Base-by-base conservation (phyloP, 2,113 vertebrate genomes). In the Morphnarchus princeps region DNA sequence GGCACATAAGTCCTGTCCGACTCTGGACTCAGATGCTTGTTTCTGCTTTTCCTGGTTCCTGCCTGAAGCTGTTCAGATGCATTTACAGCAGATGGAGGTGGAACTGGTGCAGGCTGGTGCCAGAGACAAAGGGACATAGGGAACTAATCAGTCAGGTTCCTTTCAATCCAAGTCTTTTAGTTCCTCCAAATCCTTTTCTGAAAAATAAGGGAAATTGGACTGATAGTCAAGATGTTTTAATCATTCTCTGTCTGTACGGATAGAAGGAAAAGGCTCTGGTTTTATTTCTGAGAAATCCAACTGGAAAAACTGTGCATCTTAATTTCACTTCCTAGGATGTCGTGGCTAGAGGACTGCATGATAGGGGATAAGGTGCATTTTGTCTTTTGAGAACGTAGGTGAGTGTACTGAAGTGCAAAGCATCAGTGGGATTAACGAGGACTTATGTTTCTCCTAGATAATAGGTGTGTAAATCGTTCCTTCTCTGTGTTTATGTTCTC, bases 171-270 rank as follows among this genome's bases (percentile, higher is more conserved):
- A 31, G 25, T 6, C 16, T 49, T 77, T 34, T 9, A 40, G 31
- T 79, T 95, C 58, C 36, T 89, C 38, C 49, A 26, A 57, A 77
- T 73, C 8, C 26, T 62, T 54, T 9, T 43, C 32, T 4, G 1
- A 66, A 73, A 76, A 52, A 25, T 2, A 67, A 61, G 62, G 54
- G 45, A 42, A 70, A 50, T 17, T 25, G 66, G 36, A 47, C 42
- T 1, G 0, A 5, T 45, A 3, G 0, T 15, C 38, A n/a, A 49
- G 26, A 10, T 43, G 34, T 29, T 81, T 16, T 29, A 76, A 24
- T 49, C 40, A 0, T 17, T 24, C 43, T 47, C 11, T 52, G 15
- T 47, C 52, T 22, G 17, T 24, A 13, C 0, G 4, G 61, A 13
- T 18, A 43, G 40, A 20, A 80, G 45, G 52, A 73, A 83, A 59